These are phyloP conservation scores for Oreotrochilus melanogaster DNA, from an alignment of 2,113 vertebrate species.

Conservation along the genomic window DNA sequence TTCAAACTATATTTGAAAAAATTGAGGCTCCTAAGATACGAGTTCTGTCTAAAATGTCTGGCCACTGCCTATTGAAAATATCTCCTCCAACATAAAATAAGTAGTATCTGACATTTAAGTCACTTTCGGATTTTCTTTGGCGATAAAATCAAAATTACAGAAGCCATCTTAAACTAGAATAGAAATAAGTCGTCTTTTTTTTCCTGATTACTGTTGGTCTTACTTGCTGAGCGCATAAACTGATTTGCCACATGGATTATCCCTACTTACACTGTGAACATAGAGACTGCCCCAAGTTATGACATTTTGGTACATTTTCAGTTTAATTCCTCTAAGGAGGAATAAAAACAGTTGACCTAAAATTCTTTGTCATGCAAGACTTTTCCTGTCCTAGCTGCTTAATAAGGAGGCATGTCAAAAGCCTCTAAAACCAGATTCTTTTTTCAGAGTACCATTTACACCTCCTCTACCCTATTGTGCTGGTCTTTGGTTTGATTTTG, in stretches of 20 bases:
- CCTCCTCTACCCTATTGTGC: background rate
- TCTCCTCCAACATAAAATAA: background rate
- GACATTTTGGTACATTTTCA: background rate
- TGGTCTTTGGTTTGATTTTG: rapidly evolving
- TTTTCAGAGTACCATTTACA: background rate
- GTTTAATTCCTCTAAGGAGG: background rate
- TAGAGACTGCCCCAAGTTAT: background rate
- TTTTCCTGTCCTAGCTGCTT: background rate
- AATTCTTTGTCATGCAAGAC: background rate
- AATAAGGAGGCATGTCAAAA: background rate
- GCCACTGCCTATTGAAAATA: background rate
- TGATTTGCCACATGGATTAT: background rate
- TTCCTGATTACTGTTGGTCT: background rate
- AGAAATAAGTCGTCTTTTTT: background rate
- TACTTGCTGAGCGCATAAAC: background rate
- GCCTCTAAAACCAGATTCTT: background rate
- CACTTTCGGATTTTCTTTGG: background rate
- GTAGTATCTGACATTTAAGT: background rate
- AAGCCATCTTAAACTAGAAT: background rate
- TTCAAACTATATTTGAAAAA: background rate
- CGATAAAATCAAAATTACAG: background rate
- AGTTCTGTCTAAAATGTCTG: background rate
- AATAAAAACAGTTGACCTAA: background rate
- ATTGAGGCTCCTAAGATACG: background rate
- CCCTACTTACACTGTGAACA: background rate